Evolutionary conservation across 1,140 invertebrate species (phyloP), one percentile per base, ranked within the genome.

Genomic region (Hypothenemus hampei): DNA sequence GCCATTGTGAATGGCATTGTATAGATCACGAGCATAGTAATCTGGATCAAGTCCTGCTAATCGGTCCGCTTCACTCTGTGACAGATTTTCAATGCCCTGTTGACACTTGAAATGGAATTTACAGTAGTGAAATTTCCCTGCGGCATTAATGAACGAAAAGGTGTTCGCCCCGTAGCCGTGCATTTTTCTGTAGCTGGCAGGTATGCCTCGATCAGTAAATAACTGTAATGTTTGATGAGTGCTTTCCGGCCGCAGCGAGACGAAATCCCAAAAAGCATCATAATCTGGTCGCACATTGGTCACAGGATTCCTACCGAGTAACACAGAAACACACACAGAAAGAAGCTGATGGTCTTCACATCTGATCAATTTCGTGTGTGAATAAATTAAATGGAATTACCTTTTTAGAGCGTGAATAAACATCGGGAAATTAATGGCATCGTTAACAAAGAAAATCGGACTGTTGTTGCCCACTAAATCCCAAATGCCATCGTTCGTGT

Each of bases 191-290:
- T 82, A 83, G 11, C 90, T 89, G 67, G 92, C 86, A 1, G 92
- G 92, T 33, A 87, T 92, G 15, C 91, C 65, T 59, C 90, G 77
- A 73, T 94, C 91, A 15, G 84, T 81, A 65, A 93, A 93, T 36
- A 93, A 72, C 69, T 91, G 83, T 69, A 85, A 80, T 1, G 87
- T 75, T 66, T 91, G 87, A 65, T 93, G 91, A 16, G 83, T 81
- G 0, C 84, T 80, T 70, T 94, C 91, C 0, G 89, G 86, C 19
- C 89, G 76, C 8, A 93, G 72, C 0, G 86, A 80, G 43, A 92
- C 79, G 65, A 96, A 96, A 67, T 96, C 92, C 87, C 90, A 95
- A 63, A 92, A 89, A 83, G 88, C 88, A 63, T 93, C 86, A 1
- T 84, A 68, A 72, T 91, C 88, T 20, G 55, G 46, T 74, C 87